These are phyloP conservation scores for Hydractinia symbiolongicarpus DNA, from an alignment of 30 jellyfish, hydroid and myxozoan species.

Conservation along the genomic window DNA sequence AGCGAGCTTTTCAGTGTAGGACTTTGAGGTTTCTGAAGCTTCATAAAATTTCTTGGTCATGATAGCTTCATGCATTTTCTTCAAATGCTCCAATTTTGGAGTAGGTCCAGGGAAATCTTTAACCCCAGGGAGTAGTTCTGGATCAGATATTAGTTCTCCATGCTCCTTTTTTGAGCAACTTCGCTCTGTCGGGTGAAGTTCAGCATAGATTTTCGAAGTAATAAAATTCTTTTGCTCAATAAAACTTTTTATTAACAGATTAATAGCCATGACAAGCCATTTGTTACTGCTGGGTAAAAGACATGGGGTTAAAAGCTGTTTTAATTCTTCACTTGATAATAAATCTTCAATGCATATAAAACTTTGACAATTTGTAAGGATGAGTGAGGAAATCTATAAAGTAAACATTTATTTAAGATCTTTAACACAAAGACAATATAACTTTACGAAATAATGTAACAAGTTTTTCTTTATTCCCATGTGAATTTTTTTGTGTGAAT, in stretches of 20 bases:
- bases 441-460: not conserved
- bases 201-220: not conserved
- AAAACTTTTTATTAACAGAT: slow-evolving; percentile 14
- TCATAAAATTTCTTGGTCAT: slow-evolving; percentile 9
- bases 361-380: slow-evolving; percentile 4
- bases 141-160: not conserved
- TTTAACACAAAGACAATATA: not conserved
- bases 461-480: not conserved
- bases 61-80: slow-evolving; percentile 1
- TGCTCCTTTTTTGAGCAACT: not conserved
- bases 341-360: slow-evolving; percentile 15
- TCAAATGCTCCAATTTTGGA: slow-evolving; percentile 14
- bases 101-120: not conserved
- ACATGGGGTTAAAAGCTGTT: slow-evolving; percentile 16
- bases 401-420: not conserved
- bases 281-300: not conserved
- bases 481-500: too few species aligned
- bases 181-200: not conserved
- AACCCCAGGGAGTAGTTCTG: not conserved
- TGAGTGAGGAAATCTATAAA: slow-evolving; percentile 16
- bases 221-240: slow-evolving; percentile 11
- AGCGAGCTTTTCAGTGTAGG: not conserved
- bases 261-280: slow-evolving; percentile 21
- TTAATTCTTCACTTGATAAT: not conserved
- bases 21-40: slow-evolving; percentile 9